phyloP scores from a whole-genome alignment of 2,797 vertebrate species.

The Chrosomus eos region DNA sequence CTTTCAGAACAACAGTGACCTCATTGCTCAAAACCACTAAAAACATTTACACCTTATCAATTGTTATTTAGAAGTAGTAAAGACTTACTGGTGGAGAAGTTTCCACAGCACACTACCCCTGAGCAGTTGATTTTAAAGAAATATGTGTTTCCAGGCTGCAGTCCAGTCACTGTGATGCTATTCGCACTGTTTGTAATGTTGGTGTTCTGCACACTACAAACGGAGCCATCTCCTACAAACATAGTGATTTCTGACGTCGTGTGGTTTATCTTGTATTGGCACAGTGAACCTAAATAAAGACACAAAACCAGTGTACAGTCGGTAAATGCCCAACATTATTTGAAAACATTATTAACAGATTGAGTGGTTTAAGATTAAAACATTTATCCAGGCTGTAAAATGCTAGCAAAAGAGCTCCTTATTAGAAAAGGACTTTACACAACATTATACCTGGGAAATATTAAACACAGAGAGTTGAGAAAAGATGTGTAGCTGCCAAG shows the following conservation, averaged over 20 bases:
- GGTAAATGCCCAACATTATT: neutral
- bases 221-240: neutral
- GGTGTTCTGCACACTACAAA: conserved; percentile 10
- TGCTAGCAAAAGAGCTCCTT: neutral
- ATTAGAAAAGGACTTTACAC: neutral
- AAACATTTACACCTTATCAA: neutral
- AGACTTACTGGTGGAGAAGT: conserved; percentile 44
- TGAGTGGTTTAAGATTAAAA: conserved; percentile 1
- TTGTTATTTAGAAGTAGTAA: neutral
- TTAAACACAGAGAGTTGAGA: neutral
- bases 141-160: conserved; percentile 48
- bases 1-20: neutral
- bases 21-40: neutral
- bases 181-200: neutral
- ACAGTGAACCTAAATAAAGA: conserved; percentile 32
- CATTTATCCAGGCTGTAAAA: neutral
- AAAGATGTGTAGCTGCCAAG: neutral
- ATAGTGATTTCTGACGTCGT: conserved; percentile 5
- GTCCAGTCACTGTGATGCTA: conserved; percentile 31
- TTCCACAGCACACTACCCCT: conserved; percentile 31
- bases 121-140: conserved; percentile 36
- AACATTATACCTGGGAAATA: neutral
- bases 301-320: neutral
- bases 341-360: neutral
- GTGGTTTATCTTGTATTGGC: conserved; percentile 13